Percentiles rank a stretch among this genome's conserved stretches.
Evolutionary conservation across 1,140 invertebrate species (phyloP).

Genomic region (Trachymyrmex cornetzi): DNA sequence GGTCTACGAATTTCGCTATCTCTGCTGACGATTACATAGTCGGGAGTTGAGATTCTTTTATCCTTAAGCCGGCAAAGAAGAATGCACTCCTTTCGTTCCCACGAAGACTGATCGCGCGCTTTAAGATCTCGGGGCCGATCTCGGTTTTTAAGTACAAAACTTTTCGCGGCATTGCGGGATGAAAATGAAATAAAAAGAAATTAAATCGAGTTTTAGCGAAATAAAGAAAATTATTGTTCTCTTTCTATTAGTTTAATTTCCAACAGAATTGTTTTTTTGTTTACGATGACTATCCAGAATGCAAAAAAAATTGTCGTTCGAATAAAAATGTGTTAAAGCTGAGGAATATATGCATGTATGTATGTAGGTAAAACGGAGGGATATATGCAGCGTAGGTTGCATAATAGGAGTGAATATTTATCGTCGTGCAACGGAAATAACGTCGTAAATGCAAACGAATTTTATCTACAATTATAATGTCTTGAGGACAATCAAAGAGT

Average conservation of each 20-base stretch:
- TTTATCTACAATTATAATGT: constrained; percentile 50
- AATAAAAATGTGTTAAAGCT: not conserved
- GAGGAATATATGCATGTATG: constrained; percentile 17
- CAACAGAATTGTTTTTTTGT: constrained; percentile 10
- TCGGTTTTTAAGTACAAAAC: constrained; percentile 63
- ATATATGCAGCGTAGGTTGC: not conserved
- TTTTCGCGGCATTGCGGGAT: constrained; percentile 4
- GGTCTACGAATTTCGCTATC: constrained; percentile 69
- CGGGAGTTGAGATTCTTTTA: constrained; percentile 73
- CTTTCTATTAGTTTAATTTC: constrained; percentile 35
- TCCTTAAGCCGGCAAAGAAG: constrained; percentile 79
- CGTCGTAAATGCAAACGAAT: constrained; percentile 43
- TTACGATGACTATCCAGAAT: not conserved
- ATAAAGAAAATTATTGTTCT: constrained; percentile 37
- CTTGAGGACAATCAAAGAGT: not conserved
- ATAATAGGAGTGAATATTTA: constrained; percentile 47
- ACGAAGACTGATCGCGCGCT: constrained; percentile 50
- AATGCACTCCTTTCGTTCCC: constrained; percentile 71
- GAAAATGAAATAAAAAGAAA: constrained; percentile 40
- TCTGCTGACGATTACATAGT: constrained; percentile 70
- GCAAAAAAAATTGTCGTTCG: constrained; percentile 10
- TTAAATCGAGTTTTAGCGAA: constrained; percentile 27
- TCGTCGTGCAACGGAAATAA: constrained; percentile 4
- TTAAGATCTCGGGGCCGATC: constrained; percentile 35
- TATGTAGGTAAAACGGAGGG: constrained; percentile 8